Evolutionary conservation across 2,113 vertebrate genomes (phyloP).

Genomic region (Clupea harengus): DNA sequence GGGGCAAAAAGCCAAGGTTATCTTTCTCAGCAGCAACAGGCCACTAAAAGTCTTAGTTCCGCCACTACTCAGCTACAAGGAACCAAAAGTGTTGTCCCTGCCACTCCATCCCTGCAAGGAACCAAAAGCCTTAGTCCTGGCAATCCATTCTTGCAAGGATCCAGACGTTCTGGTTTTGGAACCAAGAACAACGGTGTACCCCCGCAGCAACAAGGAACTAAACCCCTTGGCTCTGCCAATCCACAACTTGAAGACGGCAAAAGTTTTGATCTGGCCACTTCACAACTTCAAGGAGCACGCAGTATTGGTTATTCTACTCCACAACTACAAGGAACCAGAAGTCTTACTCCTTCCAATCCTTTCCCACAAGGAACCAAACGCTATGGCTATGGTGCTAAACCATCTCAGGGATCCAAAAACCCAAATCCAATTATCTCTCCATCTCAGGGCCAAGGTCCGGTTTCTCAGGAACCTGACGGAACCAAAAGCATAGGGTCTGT

Average conservation of each 20-base stretch:
- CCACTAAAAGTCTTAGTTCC: neutral
- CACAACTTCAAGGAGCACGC: neutral
- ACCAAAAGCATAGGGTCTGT: neutral
- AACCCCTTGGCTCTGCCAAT: neutral
- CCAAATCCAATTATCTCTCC: neutral
- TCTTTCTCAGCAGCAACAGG: neutral
- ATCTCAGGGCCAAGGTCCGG: neutral
- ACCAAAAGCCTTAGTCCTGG: neutral
- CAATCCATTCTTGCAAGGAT: neutral
- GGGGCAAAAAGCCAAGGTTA: constrained; percentile 1
- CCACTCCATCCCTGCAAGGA: neutral
- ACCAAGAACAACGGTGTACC: neutral
- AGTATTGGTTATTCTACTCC: neutral
- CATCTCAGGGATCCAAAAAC: neutral
- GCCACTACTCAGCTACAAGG: neutral
- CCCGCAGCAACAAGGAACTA: neutral
- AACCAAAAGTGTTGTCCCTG: neutral
- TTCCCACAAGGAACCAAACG: neutral
- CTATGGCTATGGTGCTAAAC: neutral
- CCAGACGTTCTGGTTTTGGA: neutral
- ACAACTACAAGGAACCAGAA: neutral
- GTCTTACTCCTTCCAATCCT: neutral
- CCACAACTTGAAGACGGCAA: neutral
- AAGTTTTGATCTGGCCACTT: neutral
- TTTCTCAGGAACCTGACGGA: neutral